Evolutionary conservation across 2,113 vertebrate genomes (phyloP).

Genomic region (Otocyon megalotis): DNA sequence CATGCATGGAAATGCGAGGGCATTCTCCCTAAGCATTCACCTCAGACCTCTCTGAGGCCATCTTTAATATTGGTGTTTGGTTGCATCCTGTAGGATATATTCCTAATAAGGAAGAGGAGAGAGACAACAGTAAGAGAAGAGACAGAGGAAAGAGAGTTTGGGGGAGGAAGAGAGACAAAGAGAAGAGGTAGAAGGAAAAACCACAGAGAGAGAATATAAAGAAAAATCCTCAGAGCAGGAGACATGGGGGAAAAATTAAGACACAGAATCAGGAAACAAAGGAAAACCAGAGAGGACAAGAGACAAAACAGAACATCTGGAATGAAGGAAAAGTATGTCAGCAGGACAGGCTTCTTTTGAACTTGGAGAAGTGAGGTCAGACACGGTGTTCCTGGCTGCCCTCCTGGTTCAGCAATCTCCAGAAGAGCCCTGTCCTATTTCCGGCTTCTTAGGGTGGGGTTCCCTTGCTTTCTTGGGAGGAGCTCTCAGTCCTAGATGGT

Average conservation of each 20-base stretch:
- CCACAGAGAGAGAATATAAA: not conserved
- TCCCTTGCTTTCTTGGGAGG: not conserved
- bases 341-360: not conserved
- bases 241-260: not conserved
- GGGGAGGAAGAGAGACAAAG: not conserved
- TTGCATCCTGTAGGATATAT: not conserved
- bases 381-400: accelerated
- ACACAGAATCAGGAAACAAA: not conserved
- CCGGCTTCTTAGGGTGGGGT: not conserved
- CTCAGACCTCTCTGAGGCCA: not conserved
- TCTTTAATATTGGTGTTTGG: not conserved
- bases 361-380: not conserved
- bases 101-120: not conserved
- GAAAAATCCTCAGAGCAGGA: not conserved
- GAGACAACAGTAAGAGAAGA: not conserved
- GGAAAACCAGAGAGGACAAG: not conserved
- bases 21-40: not conserved
- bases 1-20: not conserved
- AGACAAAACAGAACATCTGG: not conserved
- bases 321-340: not conserved
- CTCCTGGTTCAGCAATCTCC: accelerated
- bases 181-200: not conserved
- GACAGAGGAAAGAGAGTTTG: not conserved
- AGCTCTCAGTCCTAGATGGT: conserved; percentile 2
- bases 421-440: not conserved